Evolutionary conservation across 2,888 invertebrate genomes (phyloP).

Genomic region (Ormia ochracea): DNA sequence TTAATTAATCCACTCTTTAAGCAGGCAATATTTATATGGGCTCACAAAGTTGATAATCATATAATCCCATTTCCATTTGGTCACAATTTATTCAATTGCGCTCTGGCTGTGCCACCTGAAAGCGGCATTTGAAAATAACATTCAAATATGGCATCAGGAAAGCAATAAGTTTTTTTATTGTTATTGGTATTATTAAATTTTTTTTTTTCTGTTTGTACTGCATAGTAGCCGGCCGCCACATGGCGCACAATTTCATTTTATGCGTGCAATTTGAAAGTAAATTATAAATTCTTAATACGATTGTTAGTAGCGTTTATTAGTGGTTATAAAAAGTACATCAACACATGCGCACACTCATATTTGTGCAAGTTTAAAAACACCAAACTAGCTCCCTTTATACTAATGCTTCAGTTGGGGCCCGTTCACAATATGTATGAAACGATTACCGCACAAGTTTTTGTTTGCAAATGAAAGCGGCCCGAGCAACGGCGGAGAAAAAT

Average conservation of each 20-base stretch:
- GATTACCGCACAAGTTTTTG: not conserved
- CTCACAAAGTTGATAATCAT: not conserved
- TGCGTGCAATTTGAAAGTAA: conserved; percentile 37
- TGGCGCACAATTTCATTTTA: conserved; percentile 13
- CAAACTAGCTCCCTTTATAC: not conserved
- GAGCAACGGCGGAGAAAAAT: not conserved
- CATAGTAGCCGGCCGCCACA: not conserved
- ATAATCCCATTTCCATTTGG: conserved; percentile 12
- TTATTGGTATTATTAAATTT: too few relatives aligned
- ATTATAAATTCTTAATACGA: conserved; percentile 57
- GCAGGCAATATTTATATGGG: not conserved
- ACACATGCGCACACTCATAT: not conserved
- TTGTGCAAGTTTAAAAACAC: not conserved
- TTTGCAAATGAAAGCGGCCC: not conserved
- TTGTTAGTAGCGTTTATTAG: conserved; percentile 49
- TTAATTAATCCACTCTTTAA: conserved; percentile 3
- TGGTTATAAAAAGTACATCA: conserved; percentile 39
- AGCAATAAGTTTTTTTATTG: not conserved
- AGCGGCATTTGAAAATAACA: conserved; percentile 10
- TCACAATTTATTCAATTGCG: conserved; percentile 14
- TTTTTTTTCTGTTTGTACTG: not conserved
- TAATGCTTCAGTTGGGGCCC: not conserved
- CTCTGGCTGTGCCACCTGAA: conserved; percentile 3
- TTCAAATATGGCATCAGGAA: not conserved
- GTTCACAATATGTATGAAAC: not conserved